phyloP scores from a whole-genome alignment of 2,888 invertebrate species.

The Macrosoma leucophasiata region DNA sequence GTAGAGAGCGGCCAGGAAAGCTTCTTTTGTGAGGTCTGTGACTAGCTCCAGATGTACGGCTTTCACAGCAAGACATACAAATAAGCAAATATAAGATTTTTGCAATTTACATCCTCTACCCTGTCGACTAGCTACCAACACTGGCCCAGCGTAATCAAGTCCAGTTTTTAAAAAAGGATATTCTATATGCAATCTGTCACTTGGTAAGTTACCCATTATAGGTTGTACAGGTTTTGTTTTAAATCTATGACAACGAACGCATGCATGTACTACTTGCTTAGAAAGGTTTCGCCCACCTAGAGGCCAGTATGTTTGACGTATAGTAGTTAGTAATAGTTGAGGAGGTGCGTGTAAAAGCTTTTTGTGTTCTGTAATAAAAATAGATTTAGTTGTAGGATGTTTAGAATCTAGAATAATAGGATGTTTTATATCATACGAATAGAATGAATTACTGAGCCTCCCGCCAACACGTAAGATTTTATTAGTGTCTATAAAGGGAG shows the following conservation, averaged over 20 bases:
- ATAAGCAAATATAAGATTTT: slow-evolving; percentile 13
- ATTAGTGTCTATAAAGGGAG: slow-evolving; percentile 8
- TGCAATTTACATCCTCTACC: slow-evolving; percentile 1
- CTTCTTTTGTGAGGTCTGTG: slow-evolving; percentile 7
- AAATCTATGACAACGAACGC: slow-evolving; percentile 7
- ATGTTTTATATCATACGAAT: slow-evolving; percentile 20
- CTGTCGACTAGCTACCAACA: neutral
- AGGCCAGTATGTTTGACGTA: too few relatives aligned
- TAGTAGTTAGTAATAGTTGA: too few relatives aligned
- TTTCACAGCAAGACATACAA: slow-evolving; percentile 11
- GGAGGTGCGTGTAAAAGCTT: too few relatives aligned
- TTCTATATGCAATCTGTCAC: neutral
- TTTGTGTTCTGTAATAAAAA: too few relatives aligned
- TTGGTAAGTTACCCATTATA: slow-evolving; percentile 9
- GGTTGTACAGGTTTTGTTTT: slow-evolving; percentile 6
- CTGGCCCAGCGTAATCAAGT: slow-evolving; percentile 13
- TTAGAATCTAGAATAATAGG: slow-evolving; percentile 10
- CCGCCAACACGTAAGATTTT: slow-evolving; percentile 21
- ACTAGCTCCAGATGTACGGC: slow-evolving; percentile 14
- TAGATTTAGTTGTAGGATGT: too few relatives aligned
- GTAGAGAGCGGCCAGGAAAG: slow-evolving; percentile 8
- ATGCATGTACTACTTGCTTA: too few relatives aligned
- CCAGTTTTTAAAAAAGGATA: slow-evolving; percentile 7
- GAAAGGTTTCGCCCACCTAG: too few relatives aligned
- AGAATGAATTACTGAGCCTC: slow-evolving; percentile 20